Conservation (phyloP, 2,113 vertebrate genomes). For the Isurus oxyrinchus region DNA sequence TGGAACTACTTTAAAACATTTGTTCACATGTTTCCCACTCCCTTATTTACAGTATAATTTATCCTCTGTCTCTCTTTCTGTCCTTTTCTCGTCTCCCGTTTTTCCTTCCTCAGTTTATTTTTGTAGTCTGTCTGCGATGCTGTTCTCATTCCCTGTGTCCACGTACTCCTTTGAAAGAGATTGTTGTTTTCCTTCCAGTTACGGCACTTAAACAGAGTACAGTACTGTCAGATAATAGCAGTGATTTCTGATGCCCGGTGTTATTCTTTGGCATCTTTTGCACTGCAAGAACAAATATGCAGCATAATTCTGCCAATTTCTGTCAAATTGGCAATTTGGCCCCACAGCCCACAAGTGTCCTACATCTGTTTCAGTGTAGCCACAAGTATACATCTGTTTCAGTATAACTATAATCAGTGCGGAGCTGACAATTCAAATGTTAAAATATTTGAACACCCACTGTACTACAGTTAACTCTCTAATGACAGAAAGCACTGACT, state of each 20-base stretch:
- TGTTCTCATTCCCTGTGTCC: neutral
- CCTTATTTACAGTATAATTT: conserved; percentile 23
- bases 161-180: neutral
- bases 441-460: neutral
- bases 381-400: neutral
- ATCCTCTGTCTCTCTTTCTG: neutral
- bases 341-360: neutral
- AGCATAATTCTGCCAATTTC: neutral
- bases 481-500: neutral
- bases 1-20: conserved; percentile 34
- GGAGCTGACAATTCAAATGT: neutral
- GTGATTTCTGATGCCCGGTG: neutral
- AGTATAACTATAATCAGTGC: neutral
- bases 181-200: neutral
- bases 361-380: neutral
- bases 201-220: neutral
- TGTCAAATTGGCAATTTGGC: neutral
- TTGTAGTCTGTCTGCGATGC: neutral
- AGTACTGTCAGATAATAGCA: neutral
- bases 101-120: conserved; percentile 32
- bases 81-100: neutral
- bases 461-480: neutral
- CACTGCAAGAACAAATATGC: neutral
- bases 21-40: conserved; percentile 4
- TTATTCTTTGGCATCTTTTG: neutral